phyloP scores from a whole-genome alignment of 2,888 invertebrate species.

The Euphydryas editha region DNA sequence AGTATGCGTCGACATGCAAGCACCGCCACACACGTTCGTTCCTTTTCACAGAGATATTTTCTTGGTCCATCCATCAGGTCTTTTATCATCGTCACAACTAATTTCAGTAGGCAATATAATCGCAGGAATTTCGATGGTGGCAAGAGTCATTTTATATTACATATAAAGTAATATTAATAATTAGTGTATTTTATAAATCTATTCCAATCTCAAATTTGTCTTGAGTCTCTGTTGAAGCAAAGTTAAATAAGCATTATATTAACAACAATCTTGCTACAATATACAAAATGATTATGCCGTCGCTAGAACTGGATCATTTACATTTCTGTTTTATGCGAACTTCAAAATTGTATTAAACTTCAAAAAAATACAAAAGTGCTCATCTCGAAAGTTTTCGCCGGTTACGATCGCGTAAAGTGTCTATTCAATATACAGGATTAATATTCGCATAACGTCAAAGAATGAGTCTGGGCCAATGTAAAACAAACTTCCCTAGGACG shows the following conservation, averaged over 20 bases:
- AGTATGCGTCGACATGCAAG: no score
- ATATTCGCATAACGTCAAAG: conserved; percentile 67
- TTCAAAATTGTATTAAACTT: conserved; percentile 29
- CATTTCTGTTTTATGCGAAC: conserved; percentile 23
- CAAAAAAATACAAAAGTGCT: conserved; percentile 22
- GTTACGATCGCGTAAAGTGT: conserved; percentile 45
- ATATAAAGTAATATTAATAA: no score
- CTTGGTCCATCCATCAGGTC: no score
- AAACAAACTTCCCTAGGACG: conserved; percentile 75
- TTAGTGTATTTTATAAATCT: background rate
- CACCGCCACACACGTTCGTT: no score
- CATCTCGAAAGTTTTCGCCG: conserved; percentile 32
- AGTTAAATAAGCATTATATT: no score
- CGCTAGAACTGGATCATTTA: conserved; percentile 10
- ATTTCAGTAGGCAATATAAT: no score
- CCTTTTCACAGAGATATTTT: no score
- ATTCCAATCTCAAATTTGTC: background rate
- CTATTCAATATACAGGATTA: conserved; percentile 61
- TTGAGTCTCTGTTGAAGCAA: no score
- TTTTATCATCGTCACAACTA: no score
- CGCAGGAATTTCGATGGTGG: no score
- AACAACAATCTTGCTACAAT: background rate
- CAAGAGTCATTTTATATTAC: no score
- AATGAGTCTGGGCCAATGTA: conserved; percentile 68
- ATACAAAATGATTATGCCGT: background rate